Base-by-base conservation (phyloP, 2,113 vertebrate species). In the Coturnix japonica region DNA sequence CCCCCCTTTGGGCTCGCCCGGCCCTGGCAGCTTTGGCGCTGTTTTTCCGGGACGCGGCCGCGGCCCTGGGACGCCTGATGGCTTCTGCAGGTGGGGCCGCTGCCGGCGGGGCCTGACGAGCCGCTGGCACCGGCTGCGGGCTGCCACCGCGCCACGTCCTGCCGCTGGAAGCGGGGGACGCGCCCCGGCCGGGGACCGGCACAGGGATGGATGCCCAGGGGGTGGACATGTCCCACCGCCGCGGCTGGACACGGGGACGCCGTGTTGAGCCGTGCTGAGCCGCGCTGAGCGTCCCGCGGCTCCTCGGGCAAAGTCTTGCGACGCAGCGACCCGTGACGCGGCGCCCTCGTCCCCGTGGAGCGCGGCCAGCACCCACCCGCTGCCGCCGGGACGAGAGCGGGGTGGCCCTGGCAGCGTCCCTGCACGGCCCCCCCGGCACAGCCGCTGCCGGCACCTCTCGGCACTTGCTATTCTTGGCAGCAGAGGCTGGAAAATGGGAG, bases 381-480 rank as follows among this genome's bases (percentile, higher is more conserved):
- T 13, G 30, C 54, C 26, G 31, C 30, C 14, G 35, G 35, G 35
- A 39, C 13, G 16, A 26, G 66, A 20, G 8, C 28, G 63, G 46
- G 46, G 25, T 26, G n/a, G 46, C 66, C 66, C 66, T 33, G 30
- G 31, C 35, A 18, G 60, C 33, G 31, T 33, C 46, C 46, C 66
- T 15, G n/a, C 66, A 9, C n/a, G 11, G 23, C 53, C 54, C 37
- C 16, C 54, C 63, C 20, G 47, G 66, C 77, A 53, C 37, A 53
- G 37, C 59, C 71, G 72, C 63, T 56, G 51, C 19, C 54, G 74
- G 75, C 47, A 76, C 76, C 92, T 73, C 59, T 69, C 83, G 44
- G 59, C 91, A 93, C 90, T 96, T 96, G 96, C 94, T 95, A 92
- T 89, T 93, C 90, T 95, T 94, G 95, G 94, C 95, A 88, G 76